phyloP scores from a whole-genome alignment of 2,113 vertebrate genomes.

The Dasyprocta punctata region DNA sequence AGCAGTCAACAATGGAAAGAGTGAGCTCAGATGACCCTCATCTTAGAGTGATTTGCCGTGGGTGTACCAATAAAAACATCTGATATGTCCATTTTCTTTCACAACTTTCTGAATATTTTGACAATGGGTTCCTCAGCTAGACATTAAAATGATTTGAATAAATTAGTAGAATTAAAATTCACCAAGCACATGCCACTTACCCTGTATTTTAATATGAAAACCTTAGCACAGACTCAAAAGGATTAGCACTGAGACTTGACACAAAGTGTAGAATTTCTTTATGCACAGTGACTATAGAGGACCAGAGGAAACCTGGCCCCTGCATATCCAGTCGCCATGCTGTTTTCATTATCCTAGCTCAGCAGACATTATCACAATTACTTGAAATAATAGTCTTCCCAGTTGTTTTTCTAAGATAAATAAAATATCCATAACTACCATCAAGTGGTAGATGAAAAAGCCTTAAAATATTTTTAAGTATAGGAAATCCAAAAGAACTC shows the following conservation, averaged over 20 bases:
- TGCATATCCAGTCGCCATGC: not conserved
- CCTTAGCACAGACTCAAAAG: not conserved
- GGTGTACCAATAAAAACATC: conserved; percentile 1
- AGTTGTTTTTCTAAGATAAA: conserved; percentile 28
- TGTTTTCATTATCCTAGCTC: not conserved
- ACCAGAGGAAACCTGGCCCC: not conserved
- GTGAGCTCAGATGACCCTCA: not conserved
- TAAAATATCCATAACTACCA: not conserved
- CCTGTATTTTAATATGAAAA: not conserved
- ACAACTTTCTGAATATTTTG: conserved; percentile 37
- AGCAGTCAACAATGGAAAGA: not conserved
- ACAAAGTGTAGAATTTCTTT: not conserved
- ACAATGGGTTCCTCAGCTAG: not conserved
- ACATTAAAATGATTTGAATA: not conserved
- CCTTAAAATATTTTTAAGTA: conserved; percentile 19
- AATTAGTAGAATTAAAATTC: not conserved
- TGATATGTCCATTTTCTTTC: not conserved
- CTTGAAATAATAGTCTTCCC: not conserved
- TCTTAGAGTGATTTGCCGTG: not conserved
- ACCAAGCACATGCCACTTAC: not conserved
- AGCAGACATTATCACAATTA: not conserved
- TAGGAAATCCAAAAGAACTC: not conserved
- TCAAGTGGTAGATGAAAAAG: not conserved
- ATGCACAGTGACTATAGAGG: not conserved
- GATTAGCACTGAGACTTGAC: not conserved